phyloP scores from a whole-genome alignment of 92 coral and sea anemone genomes.

The Epizoanthus illoricatus region DNA sequence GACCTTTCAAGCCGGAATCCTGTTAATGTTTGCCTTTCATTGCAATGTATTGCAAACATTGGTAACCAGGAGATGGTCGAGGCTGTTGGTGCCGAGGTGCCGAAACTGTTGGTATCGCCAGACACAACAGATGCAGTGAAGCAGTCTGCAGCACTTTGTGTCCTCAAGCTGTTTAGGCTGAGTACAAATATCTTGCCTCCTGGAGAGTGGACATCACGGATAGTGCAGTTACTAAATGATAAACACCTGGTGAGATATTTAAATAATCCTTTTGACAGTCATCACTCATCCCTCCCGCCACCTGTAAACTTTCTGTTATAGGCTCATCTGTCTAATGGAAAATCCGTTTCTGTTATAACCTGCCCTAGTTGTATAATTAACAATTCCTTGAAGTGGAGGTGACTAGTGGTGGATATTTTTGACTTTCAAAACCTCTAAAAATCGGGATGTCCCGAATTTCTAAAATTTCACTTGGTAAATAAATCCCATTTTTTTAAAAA shows the following conservation, averaged over 20 bases:
- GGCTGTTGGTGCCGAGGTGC: slow-evolving; percentile 91
- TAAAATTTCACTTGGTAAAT: no score
- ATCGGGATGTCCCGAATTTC: no score
- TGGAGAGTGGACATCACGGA: slow-evolving; percentile 98
- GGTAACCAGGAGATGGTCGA: slow-evolving; percentile 98
- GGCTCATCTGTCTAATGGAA: no score
- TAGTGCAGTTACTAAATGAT: slow-evolving; percentile 93
- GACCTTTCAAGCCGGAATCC: slow-evolving; percentile 97
- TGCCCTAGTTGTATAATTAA: no score
- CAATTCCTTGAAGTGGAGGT: no score
- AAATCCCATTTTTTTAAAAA: no score
- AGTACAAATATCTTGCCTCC: slow-evolving; percentile 85
- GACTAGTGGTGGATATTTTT: no score
- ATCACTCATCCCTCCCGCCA: no score
- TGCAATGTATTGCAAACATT: slow-evolving; percentile 95
- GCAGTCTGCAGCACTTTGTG: slow-evolving; percentile 95
- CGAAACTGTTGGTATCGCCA: slow-evolving; percentile 92
- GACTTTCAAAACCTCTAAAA: no score
- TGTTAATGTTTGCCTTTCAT: slow-evolving; percentile 89
- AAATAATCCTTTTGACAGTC: not conserved
- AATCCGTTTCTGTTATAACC: no score
- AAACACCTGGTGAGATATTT: slow-evolving; percentile 81
- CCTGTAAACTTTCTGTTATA: no score
- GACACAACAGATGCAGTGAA: slow-evolving; percentile 97
- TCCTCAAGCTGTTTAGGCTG: slow-evolving; percentile 83